Evolutionary conservation across 2,113 vertebrate species (phyloP).

Genomic region (Melospiza melodia): DNA sequence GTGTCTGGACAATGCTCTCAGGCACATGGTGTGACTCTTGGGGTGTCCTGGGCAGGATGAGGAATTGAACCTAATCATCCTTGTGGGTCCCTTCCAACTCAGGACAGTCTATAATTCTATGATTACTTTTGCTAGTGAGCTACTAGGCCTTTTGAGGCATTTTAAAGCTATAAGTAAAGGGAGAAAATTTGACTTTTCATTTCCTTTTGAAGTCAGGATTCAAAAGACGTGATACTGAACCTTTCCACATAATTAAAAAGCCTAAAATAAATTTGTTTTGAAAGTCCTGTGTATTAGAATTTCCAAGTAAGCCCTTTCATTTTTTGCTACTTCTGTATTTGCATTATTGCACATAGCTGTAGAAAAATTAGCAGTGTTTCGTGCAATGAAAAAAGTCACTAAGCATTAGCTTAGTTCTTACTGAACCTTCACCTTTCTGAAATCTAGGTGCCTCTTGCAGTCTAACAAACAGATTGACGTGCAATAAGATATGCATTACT

Average conservation of each 20-base stretch:
- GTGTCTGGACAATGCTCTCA: no score
- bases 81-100: neutral
- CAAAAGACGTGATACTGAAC: slow-evolving; percentile 14
- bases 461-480: neutral
- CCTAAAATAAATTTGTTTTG: slow-evolving; percentile 25
- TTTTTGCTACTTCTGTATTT: slow-evolving; percentile 11
- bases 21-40: neutral
- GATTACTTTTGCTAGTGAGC: neutral
- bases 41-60: neutral
- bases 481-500: neutral
- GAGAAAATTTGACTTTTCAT: slow-evolving; percentile 7
- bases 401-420: neutral
- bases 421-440: neutral
- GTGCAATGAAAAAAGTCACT: neutral
- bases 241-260: slow-evolving; percentile 19
- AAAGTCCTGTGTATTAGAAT: slow-evolving; percentile 11
- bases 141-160: neutral
- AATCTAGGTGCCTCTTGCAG: neutral
- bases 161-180: neutral
- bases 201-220: slow-evolving; percentile 15
- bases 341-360: neutral
- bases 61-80: neutral
- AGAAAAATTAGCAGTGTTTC: neutral
- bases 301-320: slow-evolving; percentile 2
- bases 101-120: neutral